Base-by-base conservation (phyloP, 2,113 vertebrate species). In the Bombycilla garrulus region DNA sequence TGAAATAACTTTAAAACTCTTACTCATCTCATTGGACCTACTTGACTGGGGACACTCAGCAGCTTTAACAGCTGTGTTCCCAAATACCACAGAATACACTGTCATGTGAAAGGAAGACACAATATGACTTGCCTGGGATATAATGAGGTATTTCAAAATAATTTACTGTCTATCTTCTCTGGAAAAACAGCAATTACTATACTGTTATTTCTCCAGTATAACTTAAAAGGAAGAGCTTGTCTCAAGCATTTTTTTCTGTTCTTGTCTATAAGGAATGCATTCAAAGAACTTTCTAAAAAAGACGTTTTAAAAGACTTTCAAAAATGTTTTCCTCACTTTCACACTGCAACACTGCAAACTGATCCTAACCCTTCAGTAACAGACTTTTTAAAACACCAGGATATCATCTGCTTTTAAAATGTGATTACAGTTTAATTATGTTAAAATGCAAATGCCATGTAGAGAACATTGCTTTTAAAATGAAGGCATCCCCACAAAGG, bases 101-200 rank as follows among this genome's bases (percentile, higher is more conserved):
- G 87, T 85, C 78, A 66, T 90, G 70, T 54, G 40, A 90, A 94
- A 85, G 23, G 20, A 76, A 77, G 70, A 47, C 74, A 76, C 66
- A 79, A 5, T 89, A 58, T 87, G 58, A 90, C 73, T 92, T 91
- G 81, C 81, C 89, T 91, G 45, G 36, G 47, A 28, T 92, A 82
- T 86, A 95, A 82, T 85, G 81, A 91, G 83, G 42, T 76, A 85
- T 91, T 95, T 94, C 33, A 95, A 87, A 95, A 87, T 95, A 90
- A 95, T 69, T 91, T 87, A 53, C 89, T 80, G 70, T 91, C 83
- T 85, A 0, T 76, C 61, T 91, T 87, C 66, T 91, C 40, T 36
- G 33, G 78, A 91, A 94, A 94, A 96, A 64, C 74, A 92, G 62
- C 84, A 90, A 95, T 97, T 96, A 92, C 71, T 48, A 42, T 79